Evolutionary conservation across 2,113 vertebrate genomes (phyloP), one percentile per base, ranked within the genome.

Genomic region (Balaenoptera acutorostrata): DNA sequence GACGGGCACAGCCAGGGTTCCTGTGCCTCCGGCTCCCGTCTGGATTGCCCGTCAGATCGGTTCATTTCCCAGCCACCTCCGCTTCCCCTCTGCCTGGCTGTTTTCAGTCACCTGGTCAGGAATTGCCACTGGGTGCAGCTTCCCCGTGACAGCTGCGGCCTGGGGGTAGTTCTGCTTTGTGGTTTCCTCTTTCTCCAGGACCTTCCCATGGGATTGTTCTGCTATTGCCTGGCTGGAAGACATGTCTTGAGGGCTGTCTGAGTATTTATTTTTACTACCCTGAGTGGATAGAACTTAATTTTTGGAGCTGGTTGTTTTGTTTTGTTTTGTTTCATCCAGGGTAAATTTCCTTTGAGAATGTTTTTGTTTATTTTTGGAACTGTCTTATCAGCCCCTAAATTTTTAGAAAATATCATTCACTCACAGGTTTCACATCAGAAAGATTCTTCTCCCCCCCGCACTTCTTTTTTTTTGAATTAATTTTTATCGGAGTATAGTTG

Each of bases 361-460:
- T 63, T 93, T 91, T 66, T 89, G 55, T 96, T 90, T 97, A 86
- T 96, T 98, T 96, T 89, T 88, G 82, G 68, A 96, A 93, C 72
- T 88, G 68, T 95, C 82, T 82, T n/a, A 12, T 85, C 15, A 7
- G 31, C 39, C 55, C 17, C 69, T 92, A 88, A 66, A n/a, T 44
- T 94, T 97, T 84, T 25, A 57, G 90, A 84, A 95, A 97, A 36
- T 57, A 57, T 36, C 18, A 5, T 77, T 77, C 74, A 78, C 39
- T 90, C 55, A 21, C 44, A 68, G 88, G 81, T 95, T 97, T 92
- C 68, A 44, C 52, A 64, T 78, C 25, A 92, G 68, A 69, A 88
- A 87, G 29, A 41, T n/a, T 86, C 64, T 75, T 83, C 44, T 59
- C 68, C 63, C 8, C 33, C 31, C 49, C 1, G 4, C 15, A 17